Evolutionary conservation across 30 jellyfish, hydroid and myxozoan genomes (phyloP).

Genomic region (Phacellophora camtschatica): DNA sequence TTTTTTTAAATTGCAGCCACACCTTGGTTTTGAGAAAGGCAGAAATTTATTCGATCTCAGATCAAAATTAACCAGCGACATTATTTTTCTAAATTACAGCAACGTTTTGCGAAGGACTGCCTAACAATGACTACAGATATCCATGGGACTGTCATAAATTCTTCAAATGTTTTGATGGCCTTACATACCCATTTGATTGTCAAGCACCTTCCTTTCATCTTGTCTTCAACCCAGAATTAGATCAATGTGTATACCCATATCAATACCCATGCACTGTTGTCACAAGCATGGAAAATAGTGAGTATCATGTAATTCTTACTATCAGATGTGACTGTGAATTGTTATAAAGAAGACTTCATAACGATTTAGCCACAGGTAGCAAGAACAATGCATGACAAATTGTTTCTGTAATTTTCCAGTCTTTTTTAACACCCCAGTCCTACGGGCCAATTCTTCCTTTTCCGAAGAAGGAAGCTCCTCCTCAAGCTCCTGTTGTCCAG

Average conservation of each 20-base stretch:
- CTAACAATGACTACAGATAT: conserved; percentile 56
- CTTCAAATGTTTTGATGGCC: conserved; percentile 47
- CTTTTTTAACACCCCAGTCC: too few species aligned
- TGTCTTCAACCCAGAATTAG: conserved; percentile 76
- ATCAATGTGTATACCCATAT: conserved; percentile 56
- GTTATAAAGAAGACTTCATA: too few species aligned
- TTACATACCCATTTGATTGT: conserved; percentile 61
- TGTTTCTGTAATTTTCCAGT: too few species aligned
- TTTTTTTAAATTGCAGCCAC: background rate
- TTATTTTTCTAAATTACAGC: too few species aligned
- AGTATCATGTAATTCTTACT: background rate
- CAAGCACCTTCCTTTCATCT: conserved; percentile 21
- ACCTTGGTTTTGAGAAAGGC: background rate
- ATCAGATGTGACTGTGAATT: too few species aligned
- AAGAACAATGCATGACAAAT: too few species aligned
- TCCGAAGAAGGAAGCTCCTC: too few species aligned
- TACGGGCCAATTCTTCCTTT: too few species aligned
- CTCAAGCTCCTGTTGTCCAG: too few species aligned
- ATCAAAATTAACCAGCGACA: too few species aligned
- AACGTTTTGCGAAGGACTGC: conserved; percentile 68
- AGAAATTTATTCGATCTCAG: background rate
- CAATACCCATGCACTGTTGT: conserved; percentile 59
- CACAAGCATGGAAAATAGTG: conserved; percentile 2
- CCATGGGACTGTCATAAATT: conserved; percentile 95
- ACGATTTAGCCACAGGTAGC: background rate